Evolutionary conservation across 2,113 vertebrate species (phyloP).

Genomic region (Pachyramphus minor): DNA sequence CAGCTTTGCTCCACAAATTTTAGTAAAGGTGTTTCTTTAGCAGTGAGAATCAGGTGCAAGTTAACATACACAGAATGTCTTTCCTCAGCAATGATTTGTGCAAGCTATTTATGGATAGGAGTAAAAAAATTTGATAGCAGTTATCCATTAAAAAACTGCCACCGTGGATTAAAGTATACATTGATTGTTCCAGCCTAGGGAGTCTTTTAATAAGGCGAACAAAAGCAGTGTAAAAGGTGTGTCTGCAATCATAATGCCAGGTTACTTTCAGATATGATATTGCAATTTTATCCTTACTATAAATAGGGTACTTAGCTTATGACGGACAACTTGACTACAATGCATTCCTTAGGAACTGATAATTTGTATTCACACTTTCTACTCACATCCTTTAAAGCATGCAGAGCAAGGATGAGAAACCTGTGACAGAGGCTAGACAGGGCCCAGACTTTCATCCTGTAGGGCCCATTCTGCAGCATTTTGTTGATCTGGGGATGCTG

Average conservation of each 20-base stretch:
- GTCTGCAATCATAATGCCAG: background rate
- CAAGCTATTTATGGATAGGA: background rate
- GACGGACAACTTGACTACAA: background rate
- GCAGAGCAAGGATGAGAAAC: background rate
- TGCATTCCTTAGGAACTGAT: background rate
- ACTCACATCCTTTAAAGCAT: background rate
- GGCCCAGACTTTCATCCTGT: background rate
- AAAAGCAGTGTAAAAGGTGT: background rate
- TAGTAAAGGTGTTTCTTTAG: constrained; percentile 26
- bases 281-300: background rate
- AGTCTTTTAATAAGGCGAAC: background rate
- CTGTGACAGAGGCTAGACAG: background rate
- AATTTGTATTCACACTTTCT: background rate
- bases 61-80: background rate
- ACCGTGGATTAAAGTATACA: background rate
- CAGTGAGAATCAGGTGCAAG: background rate
- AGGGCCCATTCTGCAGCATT: background rate
- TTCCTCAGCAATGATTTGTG: background rate
- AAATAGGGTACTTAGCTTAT: background rate
- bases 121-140: background rate
- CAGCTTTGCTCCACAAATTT: background rate
- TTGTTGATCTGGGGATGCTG: background rate
- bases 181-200: background rate
- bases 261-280: background rate
- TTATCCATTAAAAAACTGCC: background rate